Conservation (phyloP, 1,140 invertebrate species). For the Drosophila sucinea region DNA sequence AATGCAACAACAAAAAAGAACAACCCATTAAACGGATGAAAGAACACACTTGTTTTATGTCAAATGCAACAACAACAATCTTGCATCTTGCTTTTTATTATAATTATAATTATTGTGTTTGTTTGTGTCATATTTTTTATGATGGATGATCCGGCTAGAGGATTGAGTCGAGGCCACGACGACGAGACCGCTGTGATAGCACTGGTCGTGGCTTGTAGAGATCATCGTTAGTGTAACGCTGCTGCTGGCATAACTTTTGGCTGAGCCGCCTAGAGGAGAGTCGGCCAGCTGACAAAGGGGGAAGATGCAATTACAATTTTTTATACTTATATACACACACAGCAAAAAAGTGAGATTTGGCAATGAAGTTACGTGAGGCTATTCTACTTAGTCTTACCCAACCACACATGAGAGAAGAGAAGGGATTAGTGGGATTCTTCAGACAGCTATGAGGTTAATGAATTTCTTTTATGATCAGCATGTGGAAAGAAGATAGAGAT, state of each 20-base stretch:
- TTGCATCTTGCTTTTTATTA: conserved; percentile 49
- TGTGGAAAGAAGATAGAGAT: conserved; percentile 61
- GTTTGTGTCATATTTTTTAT: conserved; percentile 13
- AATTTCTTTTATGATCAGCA: conserved; percentile 49
- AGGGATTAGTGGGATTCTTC: conserved; percentile 21
- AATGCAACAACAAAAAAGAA: conserved; percentile 34
- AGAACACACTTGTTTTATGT: conserved; percentile 47
- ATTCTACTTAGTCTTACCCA: conserved; percentile 43
- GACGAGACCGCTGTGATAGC: conserved; percentile 74
- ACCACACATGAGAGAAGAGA: conserved; percentile 23
- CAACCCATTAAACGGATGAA: conserved; percentile 49
- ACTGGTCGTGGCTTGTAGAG: conserved; percentile 88
- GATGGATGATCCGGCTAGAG: conserved; percentile 38
- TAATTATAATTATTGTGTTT: conserved; percentile 19
- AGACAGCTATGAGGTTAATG: conserved; percentile 27
- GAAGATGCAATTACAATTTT: neutral
- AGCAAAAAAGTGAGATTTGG: neutral
- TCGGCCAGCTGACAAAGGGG: conserved; percentile 35
- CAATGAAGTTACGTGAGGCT: neutral
- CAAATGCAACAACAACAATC: conserved; percentile 69
- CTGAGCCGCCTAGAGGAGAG: conserved; percentile 47
- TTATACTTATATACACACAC: too few relatives aligned
- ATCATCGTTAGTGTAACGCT: conserved; percentile 88
- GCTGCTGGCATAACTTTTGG: conserved; percentile 79
- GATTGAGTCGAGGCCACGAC: conserved; percentile 72